phyloP scores from a whole-genome alignment of 2,888 invertebrate species.

The Limnephilus auricula region DNA sequence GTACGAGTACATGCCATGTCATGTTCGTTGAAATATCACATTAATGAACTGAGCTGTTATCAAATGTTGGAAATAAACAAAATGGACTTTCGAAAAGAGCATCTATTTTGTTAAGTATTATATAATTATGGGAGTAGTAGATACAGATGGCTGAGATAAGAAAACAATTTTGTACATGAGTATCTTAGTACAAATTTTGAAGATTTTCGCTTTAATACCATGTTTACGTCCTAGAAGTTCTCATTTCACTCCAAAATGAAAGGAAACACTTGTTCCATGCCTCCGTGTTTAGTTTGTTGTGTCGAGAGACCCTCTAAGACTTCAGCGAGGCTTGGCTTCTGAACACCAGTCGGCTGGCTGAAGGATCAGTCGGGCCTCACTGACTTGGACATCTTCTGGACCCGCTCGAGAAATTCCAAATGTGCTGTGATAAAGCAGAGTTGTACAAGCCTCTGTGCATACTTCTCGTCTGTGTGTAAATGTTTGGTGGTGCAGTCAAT shows the following conservation, averaged over 20 bases:
- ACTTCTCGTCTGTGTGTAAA: slow-evolving; percentile 70
- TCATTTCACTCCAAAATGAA: slow-evolving; percentile 62
- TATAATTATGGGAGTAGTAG: slow-evolving; percentile 63
- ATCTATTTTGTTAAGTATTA: slow-evolving; percentile 78
- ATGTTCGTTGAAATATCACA: slow-evolving; percentile 71
- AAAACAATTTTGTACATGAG: slow-evolving; percentile 65
- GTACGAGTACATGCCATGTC: slow-evolving; percentile 69
- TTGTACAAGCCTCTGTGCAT: slow-evolving; percentile 80
- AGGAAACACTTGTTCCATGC: slow-evolving; percentile 49
- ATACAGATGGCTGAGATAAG: slow-evolving; percentile 63
- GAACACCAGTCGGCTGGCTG: slow-evolving; percentile 34
- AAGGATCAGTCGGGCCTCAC: slow-evolving; percentile 24
- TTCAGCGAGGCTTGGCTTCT: slow-evolving; percentile 45
- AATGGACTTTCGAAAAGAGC: slow-evolving; percentile 67
- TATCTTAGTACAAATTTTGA: slow-evolving; percentile 67
- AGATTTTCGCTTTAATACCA: slow-evolving; percentile 66
- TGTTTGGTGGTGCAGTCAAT: slow-evolving; percentile 64
- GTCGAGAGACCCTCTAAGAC: slow-evolving; percentile 41
- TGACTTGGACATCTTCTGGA: neutral
- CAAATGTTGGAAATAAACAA: slow-evolving; percentile 59
- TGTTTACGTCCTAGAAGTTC: slow-evolving; percentile 66
- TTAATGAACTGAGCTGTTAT: slow-evolving; percentile 63
- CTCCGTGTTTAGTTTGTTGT: slow-evolving; percentile 49
- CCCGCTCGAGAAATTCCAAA: slow-evolving; percentile 81
- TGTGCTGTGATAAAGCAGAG: slow-evolving; percentile 87